Conservation (phyloP, 2,113 vertebrate species). For the Vulpes vulpes region DNA sequence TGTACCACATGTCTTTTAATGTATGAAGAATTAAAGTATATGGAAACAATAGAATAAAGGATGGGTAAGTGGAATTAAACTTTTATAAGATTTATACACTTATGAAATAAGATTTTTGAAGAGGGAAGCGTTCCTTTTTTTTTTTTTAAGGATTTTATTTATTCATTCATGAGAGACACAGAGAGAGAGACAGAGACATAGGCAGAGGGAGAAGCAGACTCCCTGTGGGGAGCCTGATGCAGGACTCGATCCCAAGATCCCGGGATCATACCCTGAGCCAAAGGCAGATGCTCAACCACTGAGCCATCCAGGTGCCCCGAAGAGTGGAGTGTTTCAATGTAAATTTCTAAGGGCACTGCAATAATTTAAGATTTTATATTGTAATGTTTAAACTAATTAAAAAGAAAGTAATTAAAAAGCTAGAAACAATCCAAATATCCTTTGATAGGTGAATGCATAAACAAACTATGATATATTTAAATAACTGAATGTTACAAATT, state of each 20-base stretch:
- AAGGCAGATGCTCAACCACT: too few relatives aligned
- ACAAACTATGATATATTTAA: not conserved
- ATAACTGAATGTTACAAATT: not conserved
- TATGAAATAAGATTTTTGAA: not conserved
- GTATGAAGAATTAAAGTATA: not conserved
- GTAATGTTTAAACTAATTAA: not conserved
- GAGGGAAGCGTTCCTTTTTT: not conserved
- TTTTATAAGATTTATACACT: not conserved
- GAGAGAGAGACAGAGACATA: too few relatives aligned
- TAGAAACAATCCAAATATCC: not conserved
- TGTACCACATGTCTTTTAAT: not conserved
- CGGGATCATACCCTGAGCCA: too few relatives aligned
- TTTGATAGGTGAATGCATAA: not conserved
- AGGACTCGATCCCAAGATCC: too few relatives aligned
- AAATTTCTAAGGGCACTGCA: not conserved
- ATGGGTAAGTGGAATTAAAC: not conserved
- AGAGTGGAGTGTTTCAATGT: not conserved
- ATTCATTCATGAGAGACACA: too few relatives aligned
- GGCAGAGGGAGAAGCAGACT: too few relatives aligned
- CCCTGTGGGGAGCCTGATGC: too few relatives aligned
- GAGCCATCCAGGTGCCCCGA: too few relatives aligned
- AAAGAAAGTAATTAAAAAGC: not conserved
- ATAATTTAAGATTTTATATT: slow-evolving; percentile 30
- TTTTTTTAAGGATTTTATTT: too few relatives aligned
- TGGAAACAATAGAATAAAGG: not conserved